Evolutionary conservation across 2,888 invertebrate species (phyloP), one percentile per base, ranked within the genome.

Genomic region (Willowsia nigromaculata): DNA sequence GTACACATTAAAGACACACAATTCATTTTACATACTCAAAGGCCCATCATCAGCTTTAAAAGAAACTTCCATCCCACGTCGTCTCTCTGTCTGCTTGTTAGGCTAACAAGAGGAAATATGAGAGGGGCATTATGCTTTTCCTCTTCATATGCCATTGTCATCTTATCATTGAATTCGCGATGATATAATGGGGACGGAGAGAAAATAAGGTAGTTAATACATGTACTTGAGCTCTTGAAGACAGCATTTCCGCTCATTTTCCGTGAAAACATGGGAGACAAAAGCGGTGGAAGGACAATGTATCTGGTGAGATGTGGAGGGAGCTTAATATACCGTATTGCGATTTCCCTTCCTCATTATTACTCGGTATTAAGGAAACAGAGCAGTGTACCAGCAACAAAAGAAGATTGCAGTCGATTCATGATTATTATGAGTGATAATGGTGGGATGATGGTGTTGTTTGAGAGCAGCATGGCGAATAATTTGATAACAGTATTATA

Each of bases 61-160:
- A 22, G 18, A 53, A 18, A 53, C 2, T 53, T 53, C n/a, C 59
- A 59, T 59, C 59, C 59, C 25, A 27, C 27, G 59, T 59, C n/a
- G n/a, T n/a, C n/a, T n/a, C 27, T 25, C 27, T 59, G 59, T 59
- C 13, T 25, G 25, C 25, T 59, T 59, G 59, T 59, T 59, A 59
- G 59, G 25, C 59, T 59, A 59, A 59, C 18, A 18, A 59, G 59
- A 59, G 59, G 59, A 59, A 27, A 59, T 59, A 59, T 59, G 59
- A 27, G 59, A 59, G 11, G 59, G 59, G 59, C 18, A 6, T 59
- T 59, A n/a, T 59, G 59, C 59, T 59, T n/a, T n/a, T n/a, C n/a
- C 59, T 59, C 59, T 27, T 59, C 59, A 27, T 27, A 53, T n/a
- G n/a, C 18, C 53, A 53, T 18, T 18, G 27, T 11, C 59, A 59